A percentile compares a stretch with the other conserved stretches of the same genome.
Evolutionary conservation across 2,888 invertebrate genomes (phyloP).

Genomic region (Rhyacophila evoluta): DNA sequence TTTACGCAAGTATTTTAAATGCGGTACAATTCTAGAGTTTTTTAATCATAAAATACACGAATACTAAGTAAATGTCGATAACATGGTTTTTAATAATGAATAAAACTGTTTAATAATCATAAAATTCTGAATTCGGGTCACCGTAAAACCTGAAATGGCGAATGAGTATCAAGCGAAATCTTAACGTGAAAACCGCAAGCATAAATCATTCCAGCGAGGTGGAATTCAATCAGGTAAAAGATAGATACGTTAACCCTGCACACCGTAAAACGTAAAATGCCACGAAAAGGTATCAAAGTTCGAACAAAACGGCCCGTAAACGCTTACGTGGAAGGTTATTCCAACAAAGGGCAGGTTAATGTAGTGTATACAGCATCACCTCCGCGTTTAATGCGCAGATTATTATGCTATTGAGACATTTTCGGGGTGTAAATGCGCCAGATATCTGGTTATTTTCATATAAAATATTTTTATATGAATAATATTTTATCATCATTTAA

Average conservation of each 20-base stretch:
- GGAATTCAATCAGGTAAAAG: conserved; percentile 22
- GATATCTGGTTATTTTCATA: conserved; percentile 3
- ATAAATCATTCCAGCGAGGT: conserved; percentile 16
- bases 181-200: conserved; percentile 5
- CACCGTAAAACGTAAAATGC: conserved; percentile 35
- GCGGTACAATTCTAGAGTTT: too few species aligned
- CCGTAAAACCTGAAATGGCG: not conserved
- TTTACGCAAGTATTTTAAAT: too few species aligned
- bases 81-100: not conserved
- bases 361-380: conserved; percentile 35
- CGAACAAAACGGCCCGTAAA: conserved; percentile 42
- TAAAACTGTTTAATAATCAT: not conserved
- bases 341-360: conserved; percentile 42
- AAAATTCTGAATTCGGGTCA: not conserved
- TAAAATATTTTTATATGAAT: not conserved
- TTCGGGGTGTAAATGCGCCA: not conserved
- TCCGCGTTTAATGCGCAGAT: conserved; percentile 16
- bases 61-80: too few species aligned
- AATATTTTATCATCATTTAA: too few species aligned
- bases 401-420: conserved; percentile 24
- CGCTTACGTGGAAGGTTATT: conserved; percentile 30
- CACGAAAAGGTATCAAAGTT: conserved; percentile 39
- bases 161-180: not conserved
- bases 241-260: conserved; percentile 27
- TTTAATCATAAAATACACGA: not conserved